Evolutionary conservation across 2,113 vertebrate genomes (phyloP).

Genomic region (Bujurquina vittata): DNA sequence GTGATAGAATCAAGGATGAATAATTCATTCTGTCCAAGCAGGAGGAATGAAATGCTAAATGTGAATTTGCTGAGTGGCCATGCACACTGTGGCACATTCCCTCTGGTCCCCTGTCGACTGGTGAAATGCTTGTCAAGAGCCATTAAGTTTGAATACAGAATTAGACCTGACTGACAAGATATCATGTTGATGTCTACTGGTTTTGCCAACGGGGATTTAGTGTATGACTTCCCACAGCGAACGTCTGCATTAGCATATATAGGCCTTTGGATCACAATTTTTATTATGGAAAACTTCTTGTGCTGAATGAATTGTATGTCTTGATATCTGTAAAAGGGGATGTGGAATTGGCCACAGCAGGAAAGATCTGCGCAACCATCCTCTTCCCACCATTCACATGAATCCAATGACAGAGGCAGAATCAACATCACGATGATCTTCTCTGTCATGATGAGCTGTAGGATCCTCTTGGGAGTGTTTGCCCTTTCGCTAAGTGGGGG

Average conservation of each 20-base stretch:
- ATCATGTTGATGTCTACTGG: slow-evolving; percentile 52
- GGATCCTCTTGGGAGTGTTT: slow-evolving; percentile 68
- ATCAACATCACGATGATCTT: slow-evolving; percentile 51
- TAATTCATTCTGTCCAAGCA: slow-evolving; percentile 63
- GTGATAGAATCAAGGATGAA: slow-evolving; percentile 52
- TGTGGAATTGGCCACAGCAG: slow-evolving; percentile 31
- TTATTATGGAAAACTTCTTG: slow-evolving; percentile 18
- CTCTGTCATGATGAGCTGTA: slow-evolving; percentile 49
- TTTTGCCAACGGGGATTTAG: slow-evolving; percentile 40
- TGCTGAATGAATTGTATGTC: slow-evolving; percentile 23
- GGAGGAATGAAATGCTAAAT: slow-evolving; percentile 68
- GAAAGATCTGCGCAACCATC: background rate
- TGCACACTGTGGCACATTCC: slow-evolving; percentile 56
- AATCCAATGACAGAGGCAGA: slow-evolving; percentile 38
- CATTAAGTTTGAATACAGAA: slow-evolving; percentile 72
- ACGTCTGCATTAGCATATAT: slow-evolving; percentile 26
- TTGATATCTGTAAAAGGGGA: slow-evolving; percentile 10
- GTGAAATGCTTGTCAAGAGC: slow-evolving; percentile 71
- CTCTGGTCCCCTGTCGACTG: slow-evolving; percentile 57
- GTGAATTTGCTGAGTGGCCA: slow-evolving; percentile 69
- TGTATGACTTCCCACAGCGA: slow-evolving; percentile 23
- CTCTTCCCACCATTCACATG: slow-evolving; percentile 26
- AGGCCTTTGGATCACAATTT: slow-evolving; percentile 22
- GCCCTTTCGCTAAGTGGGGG: slow-evolving; percentile 64
- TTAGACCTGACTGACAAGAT: slow-evolving; percentile 70